Conservation (phyloP, 30 jellyfish, hydroid and myxozoan species). For the Chrysaora quinquecirrha region DNA sequence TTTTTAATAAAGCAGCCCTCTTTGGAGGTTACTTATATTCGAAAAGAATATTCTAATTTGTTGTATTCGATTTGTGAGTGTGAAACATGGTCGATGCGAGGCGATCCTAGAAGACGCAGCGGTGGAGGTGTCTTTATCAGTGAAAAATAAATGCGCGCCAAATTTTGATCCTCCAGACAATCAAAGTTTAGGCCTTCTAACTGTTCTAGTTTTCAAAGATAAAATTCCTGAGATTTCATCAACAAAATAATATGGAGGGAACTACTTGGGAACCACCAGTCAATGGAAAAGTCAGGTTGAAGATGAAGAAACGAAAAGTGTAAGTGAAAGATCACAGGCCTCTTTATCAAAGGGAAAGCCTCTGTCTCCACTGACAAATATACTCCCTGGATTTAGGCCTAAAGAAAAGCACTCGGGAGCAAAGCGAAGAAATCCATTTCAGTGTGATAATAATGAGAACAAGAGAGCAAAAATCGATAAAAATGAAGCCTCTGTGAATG, state of each 20-base stretch:
- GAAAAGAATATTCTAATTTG: too few species aligned
- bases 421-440: conserved; percentile 62
- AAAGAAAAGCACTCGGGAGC: background rate
- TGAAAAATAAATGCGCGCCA: too few species aligned
- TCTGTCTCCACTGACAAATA: conserved; percentile 48
- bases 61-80: too few species aligned
- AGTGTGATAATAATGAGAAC: background rate
- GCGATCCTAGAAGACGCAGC: too few species aligned
- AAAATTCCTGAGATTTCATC: too few species aligned
- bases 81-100: too few species aligned
- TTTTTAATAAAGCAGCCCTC: too few species aligned
- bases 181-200: too few species aligned
- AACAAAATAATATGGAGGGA: background rate
- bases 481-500: background rate
- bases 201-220: too few species aligned
- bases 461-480: conserved; percentile 18
- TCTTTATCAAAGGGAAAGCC: conserved; percentile 23
- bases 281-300: conserved; percentile 18
- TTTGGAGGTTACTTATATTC: too few species aligned
- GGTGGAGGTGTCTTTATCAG: too few species aligned
- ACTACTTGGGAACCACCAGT: background rate
- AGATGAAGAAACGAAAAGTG: conserved; percentile 36
- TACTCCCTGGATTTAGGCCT: conserved; percentile 27
- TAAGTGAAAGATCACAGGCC: background rate
- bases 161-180: too few species aligned